phyloP scores from a whole-genome alignment of 23 tunicate species.

The Ciona savignyi region DNA sequence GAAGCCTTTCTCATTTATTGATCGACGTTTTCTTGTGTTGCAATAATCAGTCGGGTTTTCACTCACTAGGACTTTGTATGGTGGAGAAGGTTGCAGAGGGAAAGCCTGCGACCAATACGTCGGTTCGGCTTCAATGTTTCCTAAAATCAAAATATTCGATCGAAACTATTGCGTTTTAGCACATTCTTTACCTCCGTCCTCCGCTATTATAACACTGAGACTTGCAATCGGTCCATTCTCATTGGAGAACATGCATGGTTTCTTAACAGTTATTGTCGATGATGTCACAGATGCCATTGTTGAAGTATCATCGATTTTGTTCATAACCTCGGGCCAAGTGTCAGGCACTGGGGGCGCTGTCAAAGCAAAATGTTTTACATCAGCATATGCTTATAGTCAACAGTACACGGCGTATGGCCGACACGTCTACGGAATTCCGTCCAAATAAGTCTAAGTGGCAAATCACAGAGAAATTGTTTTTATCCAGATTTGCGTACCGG shows the following conservation, averaged over 20 bases:
- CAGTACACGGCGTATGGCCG: no score
- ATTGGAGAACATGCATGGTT: constrained; percentile 57
- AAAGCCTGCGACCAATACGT: constrained; percentile 38
- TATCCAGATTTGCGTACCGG: constrained; percentile 24
- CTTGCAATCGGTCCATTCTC: constrained; percentile 42
- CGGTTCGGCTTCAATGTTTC: constrained; percentile 19
- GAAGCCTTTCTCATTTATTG: constrained; percentile 7
- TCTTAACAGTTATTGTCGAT: constrained; percentile 18
- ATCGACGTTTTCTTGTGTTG: constrained; percentile 13
- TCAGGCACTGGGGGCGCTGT: constrained; percentile 43
- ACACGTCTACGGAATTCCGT: no score
- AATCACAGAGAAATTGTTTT: no score
- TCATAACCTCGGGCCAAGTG: neutral
- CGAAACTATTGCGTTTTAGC: neutral
- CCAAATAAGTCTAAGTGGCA: no score
- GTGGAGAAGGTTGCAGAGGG: constrained; percentile 24
- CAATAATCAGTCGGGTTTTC: constrained; percentile 12
- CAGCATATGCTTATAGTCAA: no score
- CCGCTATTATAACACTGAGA: constrained; percentile 50
- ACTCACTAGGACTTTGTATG: constrained; percentile 43
- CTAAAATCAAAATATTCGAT: constrained; percentile 9
- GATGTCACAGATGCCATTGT: constrained; percentile 2
- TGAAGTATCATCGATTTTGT: neutral
- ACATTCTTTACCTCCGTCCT: constrained; percentile 21
- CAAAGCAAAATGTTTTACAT: no score